phyloP scores from a whole-genome alignment of 2,888 invertebrate species.

The Lasioglossum malachurum region DNA sequence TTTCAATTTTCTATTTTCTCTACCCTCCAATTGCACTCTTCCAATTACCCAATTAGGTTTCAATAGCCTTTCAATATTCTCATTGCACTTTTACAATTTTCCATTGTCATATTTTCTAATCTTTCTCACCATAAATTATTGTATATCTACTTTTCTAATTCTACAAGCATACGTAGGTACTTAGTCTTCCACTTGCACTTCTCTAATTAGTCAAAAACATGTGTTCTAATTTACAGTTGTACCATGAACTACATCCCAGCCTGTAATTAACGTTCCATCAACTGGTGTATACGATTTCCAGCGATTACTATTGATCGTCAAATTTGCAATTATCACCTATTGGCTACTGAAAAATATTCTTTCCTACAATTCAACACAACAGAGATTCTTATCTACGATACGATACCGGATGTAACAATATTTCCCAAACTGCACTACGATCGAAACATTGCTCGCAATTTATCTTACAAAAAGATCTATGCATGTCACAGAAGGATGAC shows the following conservation, averaged over 20 bases:
- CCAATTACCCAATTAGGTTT: background rate
- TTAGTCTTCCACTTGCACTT: background rate
- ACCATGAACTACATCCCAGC: constrained; percentile 3
- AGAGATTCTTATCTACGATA: background rate
- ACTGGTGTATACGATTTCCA: constrained; percentile 17
- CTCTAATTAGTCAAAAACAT: background rate
- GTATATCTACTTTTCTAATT: background rate
- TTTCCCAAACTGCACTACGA: background rate
- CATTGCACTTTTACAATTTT: background rate
- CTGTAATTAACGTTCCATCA: constrained; percentile 23
- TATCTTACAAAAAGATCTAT: constrained; percentile 2
- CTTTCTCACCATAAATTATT: background rate
- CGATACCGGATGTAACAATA: background rate
- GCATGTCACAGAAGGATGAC: background rate
- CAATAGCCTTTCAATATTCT: background rate
- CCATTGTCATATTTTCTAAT: background rate
- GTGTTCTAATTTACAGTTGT: constrained; percentile 9
- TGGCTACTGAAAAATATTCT: background rate
- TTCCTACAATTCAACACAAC: background rate
- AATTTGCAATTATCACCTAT: background rate
- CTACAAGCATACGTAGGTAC: background rate
- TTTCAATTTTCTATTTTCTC: background rate
- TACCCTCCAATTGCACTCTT: background rate
- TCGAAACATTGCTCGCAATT: background rate
- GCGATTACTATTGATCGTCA: background rate